Evolutionary conservation across 2,888 invertebrate genomes (phyloP).

Genomic region (Rhagophthalmus giganteus): DNA sequence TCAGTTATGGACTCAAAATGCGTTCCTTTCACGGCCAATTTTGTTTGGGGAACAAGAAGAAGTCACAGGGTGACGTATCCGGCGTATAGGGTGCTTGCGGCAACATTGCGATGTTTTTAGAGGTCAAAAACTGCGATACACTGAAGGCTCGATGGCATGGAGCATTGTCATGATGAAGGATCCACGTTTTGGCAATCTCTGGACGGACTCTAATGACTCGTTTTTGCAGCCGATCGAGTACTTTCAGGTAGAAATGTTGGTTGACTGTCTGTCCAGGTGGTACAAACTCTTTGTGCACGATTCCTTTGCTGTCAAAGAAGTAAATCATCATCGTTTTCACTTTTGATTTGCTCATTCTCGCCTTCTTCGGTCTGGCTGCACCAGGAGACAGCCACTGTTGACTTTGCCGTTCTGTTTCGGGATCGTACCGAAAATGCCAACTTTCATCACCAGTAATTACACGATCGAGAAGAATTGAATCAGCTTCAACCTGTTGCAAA

Average conservation of each 20-base stretch:
- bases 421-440: too few species aligned
- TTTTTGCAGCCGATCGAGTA: not conserved
- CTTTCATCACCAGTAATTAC: too few species aligned
- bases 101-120: not conserved
- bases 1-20: not conserved
- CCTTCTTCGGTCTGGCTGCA: too few species aligned
- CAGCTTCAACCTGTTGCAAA: too few species aligned
- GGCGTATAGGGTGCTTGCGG: not conserved
- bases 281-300: not conserved
- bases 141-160: not conserved
- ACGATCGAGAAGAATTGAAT: too few species aligned
- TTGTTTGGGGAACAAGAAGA: not conserved
- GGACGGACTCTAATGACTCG: too few species aligned
- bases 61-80: conserved; percentile 3
- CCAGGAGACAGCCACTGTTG: too few species aligned
- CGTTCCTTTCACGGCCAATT: not conserved
- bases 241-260: not conserved
- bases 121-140: not conserved
- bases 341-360: not conserved
- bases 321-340: not conserved
- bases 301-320: not conserved
- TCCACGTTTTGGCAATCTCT: not conserved
- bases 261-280: not conserved
- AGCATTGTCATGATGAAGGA: not conserved
- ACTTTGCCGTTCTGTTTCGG: too few species aligned